Base-by-base conservation (phyloP, 2,888 invertebrate species). In the Autographa gamma region DNA sequence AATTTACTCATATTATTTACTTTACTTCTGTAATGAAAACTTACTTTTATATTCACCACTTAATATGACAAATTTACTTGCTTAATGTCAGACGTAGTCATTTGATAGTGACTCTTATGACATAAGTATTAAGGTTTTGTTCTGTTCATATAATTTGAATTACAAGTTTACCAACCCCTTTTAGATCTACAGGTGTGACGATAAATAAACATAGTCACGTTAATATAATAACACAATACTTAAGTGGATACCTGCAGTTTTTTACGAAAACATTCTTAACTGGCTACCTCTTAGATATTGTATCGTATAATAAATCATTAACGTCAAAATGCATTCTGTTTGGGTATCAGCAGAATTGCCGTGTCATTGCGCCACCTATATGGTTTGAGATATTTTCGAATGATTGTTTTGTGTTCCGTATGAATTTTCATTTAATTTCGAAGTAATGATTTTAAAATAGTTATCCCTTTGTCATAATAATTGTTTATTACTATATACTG, bases 271-370 rank as follows among this genome's bases (percentile, higher is more conserved):
- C 63, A 77, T 77, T 77, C 41, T 48, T 67, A 77, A 19, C 75
- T 67, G 54, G 63, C 79, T 79, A 64, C 76, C 77, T 80, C 65
- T 60, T 62, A 61, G 76, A 74, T 82, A 68, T 77, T 81, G 82
- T 83, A 84, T 83, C 74, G 79, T 72, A 88, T 85, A 85, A 92
- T 92, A 89, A 90, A 92, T 92, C 90, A 91, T 91, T 88, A 88
- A 77, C 80, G 89, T 90, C 90, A 88, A 79, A 84, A 84, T 84
- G 76, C 71, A 60, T 83, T 71, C 70, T 52, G 73, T 73, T 74
- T 58, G 74, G 66, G 75, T 62, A 79, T 83, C 69, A 62, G 79
- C 70, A 76, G 75, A 76, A 19, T 38, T 80, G 82, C 48, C 68
- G 68, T 76, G 70, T 83, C 82, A 83, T 69, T 69, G 77, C 73